phyloP scores from a whole-genome alignment of 2,113 vertebrate species.

The Motacilla alba region DNA sequence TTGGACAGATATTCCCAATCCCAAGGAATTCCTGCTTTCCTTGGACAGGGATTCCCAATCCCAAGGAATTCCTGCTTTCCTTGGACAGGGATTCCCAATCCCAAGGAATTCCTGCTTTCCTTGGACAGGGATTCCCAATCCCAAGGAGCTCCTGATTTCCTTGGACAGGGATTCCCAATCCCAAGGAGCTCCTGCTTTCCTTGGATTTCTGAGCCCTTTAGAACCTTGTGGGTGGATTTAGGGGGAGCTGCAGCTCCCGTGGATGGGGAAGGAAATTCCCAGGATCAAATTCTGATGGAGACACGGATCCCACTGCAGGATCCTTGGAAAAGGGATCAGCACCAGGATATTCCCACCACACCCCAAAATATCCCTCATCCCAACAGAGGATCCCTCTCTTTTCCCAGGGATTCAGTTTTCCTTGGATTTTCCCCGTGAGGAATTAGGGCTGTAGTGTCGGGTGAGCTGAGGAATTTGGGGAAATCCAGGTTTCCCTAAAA shows the following conservation, averaged over 20 bases:
- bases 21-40: no score
- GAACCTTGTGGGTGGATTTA: fast-evolving
- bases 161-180: no score
- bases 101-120: no score
- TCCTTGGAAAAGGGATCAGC: neutral
- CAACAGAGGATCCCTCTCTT: neutral
- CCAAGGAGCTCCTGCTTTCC: no score
- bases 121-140: no score
- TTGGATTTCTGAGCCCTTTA: neutral
- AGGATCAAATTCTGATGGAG: fast-evolving
- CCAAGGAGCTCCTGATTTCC: no score
- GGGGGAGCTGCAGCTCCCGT: neutral
- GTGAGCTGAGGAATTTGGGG: neutral
- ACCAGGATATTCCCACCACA: fast-evolving
- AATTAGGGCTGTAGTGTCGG: neutral
- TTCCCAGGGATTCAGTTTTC: neutral
- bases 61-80: no score
- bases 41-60: no score
- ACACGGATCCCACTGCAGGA: neutral
- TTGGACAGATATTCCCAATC: no score
- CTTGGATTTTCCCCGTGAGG: neutral
- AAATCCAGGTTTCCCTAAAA: neutral
- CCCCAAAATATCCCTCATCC: neutral
- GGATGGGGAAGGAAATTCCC: neutral
- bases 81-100: no score